phyloP scores from a whole-genome alignment of 1,140 invertebrate genomes.

The Euglossa dilemma region DNA sequence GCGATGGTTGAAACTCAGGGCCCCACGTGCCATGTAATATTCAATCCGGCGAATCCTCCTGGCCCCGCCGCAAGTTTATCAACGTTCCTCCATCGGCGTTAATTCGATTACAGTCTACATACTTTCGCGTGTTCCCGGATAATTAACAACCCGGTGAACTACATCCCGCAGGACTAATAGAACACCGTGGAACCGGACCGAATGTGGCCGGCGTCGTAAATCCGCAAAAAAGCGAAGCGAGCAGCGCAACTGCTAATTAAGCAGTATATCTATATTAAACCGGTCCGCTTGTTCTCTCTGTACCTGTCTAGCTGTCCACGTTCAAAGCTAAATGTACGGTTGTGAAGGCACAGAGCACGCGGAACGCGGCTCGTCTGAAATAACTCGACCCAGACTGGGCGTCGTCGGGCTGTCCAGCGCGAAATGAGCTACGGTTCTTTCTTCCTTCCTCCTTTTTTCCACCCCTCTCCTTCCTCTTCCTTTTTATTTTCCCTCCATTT shows the following conservation, averaged over 20 bases:
- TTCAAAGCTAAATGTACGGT: slow-evolving; percentile 50
- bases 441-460: slow-evolving; percentile 6
- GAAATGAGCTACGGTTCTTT: slow-evolving; percentile 66
- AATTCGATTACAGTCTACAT: slow-evolving; percentile 42
- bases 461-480: neutral
- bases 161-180: slow-evolving; percentile 8
- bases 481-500: neutral
- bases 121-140: slow-evolving; percentile 34
- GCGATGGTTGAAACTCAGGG: neutral
- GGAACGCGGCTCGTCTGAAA: slow-evolving; percentile 61
- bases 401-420: slow-evolving; percentile 64
- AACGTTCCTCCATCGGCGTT: slow-evolving; percentile 48
- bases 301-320: slow-evolving; percentile 60
- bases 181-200: slow-evolving; percentile 20
- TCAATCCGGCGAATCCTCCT: slow-evolving; percentile 3
- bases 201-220: slow-evolving; percentile 24
- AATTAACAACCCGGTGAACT: slow-evolving; percentile 38
- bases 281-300: slow-evolving; percentile 50
- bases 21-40: neutral
- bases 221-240: slow-evolving; percentile 31
- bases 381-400: slow-evolving; percentile 69
- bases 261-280: slow-evolving; percentile 58
- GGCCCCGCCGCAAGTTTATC: neutral
- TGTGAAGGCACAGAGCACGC: slow-evolving; percentile 38
- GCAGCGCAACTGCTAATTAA: slow-evolving; percentile 45